Base-by-base conservation (phyloP, 2,888 invertebrate species). In the Orthosia gracilis region DNA sequence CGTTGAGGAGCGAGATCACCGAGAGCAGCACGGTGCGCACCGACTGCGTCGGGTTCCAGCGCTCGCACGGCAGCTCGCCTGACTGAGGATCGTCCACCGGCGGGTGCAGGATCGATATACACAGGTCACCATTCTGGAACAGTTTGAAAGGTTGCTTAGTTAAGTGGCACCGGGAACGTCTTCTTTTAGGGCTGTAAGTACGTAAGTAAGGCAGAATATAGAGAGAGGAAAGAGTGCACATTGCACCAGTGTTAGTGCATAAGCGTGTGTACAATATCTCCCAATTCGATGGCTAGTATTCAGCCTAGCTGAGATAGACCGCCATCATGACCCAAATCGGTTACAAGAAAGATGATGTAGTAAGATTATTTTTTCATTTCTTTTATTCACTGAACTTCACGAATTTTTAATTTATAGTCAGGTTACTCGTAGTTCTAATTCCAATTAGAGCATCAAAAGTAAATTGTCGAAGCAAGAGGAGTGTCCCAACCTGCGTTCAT, bases 41-140 rank as follows among this genome's bases (percentile, higher is more conserved):
- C 92, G 99, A 99, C 97, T 99, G 99, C 86, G 99, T 99, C 70
- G 99, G 99, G 97, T 99, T 99, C 99, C 99, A 99, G 94, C 99
- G 98, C 96, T 99, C 99, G 96, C 99, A 99, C 0, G 99, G 99
- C 90, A 99, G 96, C 95, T 99, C 99, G 45, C 99, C 99, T 89
- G 99, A 99, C 93, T 99, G 99, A 54, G 99, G 99, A 96, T 99
- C 99, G 95, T 99, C 99, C 73, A 99, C 98, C 23, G 99, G 99
- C 76, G 99, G 99, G 96, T 99, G 99, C 80, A 99, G 97, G 94
- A 99, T 99, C 87, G 99, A 99, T 97, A 99, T 99, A 97, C 99
- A 99, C 76, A 99, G 97, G 95, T 99, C 99, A 64, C 99, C 99
- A 95, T 99, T 99, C 98, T 99, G 97, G 49, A 96, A 95, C 55